Conservation (phyloP, 2,888 invertebrate species). For the Neoitamus cyanurus region DNA sequence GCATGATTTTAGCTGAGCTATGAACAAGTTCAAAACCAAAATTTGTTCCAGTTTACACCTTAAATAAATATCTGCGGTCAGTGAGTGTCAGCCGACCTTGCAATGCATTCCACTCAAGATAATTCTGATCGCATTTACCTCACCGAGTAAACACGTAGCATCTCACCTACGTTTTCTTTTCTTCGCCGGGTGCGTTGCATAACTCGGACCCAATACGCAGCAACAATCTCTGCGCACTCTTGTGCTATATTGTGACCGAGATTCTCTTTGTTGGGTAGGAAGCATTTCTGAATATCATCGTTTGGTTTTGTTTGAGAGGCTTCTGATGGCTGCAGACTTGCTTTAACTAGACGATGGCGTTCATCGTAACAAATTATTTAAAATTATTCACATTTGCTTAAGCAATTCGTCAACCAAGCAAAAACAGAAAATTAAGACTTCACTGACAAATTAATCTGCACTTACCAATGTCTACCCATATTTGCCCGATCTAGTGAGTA, state of each 20-base stretch:
- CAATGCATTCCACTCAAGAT: conserved; percentile 17
- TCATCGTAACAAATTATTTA: too few species aligned
- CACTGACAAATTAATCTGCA: too few species aligned
- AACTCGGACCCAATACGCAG: not conserved
- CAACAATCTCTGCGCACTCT: not conserved
- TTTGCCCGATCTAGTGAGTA: too few species aligned
- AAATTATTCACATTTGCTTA: too few species aligned
- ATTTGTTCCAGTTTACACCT: conserved; percentile 23
- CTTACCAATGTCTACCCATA: too few species aligned
- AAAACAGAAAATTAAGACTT: too few species aligned
- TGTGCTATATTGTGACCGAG: not conserved
- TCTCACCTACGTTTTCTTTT: conserved; percentile 5
- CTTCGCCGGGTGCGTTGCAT: not conserved
- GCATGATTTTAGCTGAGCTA: not conserved
- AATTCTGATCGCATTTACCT: not conserved
- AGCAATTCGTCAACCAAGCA: too few species aligned
- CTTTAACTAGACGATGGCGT: not conserved
- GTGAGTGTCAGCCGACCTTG: conserved; percentile 17
- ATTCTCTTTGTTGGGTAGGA: not conserved
- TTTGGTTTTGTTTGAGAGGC: not conserved
- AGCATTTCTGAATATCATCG: not conserved
- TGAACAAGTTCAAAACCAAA: conserved; percentile 33
- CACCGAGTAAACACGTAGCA: not conserved
- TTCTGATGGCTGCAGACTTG: too few species aligned
- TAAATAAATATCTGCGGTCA: conserved; percentile 15